Conservation (phyloP, 2,888 invertebrate species). For the Ditylenchus weischeri region DNA sequence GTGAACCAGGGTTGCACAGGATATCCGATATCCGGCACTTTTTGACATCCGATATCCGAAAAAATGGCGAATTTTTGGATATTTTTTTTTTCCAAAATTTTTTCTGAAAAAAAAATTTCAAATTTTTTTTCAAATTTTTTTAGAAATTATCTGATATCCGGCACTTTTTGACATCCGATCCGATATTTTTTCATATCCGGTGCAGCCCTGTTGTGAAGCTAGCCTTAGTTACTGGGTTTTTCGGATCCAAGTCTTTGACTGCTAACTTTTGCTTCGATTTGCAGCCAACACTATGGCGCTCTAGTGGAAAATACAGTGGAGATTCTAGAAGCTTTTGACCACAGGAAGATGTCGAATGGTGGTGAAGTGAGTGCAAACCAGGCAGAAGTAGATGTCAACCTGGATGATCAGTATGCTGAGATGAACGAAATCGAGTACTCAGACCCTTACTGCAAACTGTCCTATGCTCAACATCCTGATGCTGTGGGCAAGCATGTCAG, state of each 20-base stretch:
- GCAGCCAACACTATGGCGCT: conserved; percentile 19
- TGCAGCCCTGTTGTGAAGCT: too few relatives aligned
- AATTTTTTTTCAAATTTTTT: too few relatives aligned
- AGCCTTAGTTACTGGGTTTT: neutral
- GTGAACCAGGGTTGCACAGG: too few relatives aligned
- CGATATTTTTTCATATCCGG: too few relatives aligned
- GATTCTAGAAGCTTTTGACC: conserved; percentile 28
- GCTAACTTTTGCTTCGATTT: neutral
- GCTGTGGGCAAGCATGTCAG: conserved; percentile 31
- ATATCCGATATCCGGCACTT: too few relatives aligned
- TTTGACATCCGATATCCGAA: too few relatives aligned
- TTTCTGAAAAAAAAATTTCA: too few relatives aligned
- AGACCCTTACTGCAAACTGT: conserved; percentile 50
- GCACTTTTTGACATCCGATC: too few relatives aligned
- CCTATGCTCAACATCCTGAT: conserved; percentile 40
- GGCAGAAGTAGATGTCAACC: conserved; percentile 27
- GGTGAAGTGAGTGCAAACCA: neutral
- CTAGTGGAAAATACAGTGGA: conserved; percentile 21
- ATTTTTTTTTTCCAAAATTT: too few relatives aligned
- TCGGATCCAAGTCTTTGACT: neutral
- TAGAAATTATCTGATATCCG: too few relatives aligned
- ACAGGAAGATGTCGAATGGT: neutral
- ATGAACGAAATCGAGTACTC: conserved; percentile 41
- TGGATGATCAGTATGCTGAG: conserved; percentile 47
- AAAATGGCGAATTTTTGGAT: too few relatives aligned